Evolutionary conservation across 2,888 invertebrate genomes (phyloP).

Genomic region (Stenodema calcarata): DNA sequence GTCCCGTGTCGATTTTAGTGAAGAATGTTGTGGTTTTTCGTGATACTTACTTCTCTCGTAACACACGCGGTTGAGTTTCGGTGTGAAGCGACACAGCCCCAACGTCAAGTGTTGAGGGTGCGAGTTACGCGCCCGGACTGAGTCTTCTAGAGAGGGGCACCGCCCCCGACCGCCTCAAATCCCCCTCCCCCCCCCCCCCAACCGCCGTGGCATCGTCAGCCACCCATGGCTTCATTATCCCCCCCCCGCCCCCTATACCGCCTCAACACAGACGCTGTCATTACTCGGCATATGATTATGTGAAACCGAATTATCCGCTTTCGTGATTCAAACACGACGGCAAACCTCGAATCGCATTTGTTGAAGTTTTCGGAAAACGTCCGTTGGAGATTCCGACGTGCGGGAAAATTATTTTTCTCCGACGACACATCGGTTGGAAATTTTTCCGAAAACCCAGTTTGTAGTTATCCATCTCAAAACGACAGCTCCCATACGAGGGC

Average conservation of each 20-base stretch:
- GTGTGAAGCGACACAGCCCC: background rate
- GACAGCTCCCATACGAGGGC: too few relatives aligned
- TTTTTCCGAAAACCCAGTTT: too few relatives aligned
- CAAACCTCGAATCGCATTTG: background rate
- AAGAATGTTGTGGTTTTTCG: background rate
- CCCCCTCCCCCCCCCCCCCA: background rate
- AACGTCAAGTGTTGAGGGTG: background rate
- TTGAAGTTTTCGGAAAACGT: background rate
- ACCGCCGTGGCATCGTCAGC: too few relatives aligned
- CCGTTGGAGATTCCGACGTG: background rate
- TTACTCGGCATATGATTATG: background rate
- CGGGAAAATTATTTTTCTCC: too few relatives aligned
- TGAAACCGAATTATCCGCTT: slow-evolving; percentile 17
- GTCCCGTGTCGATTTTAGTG: too few relatives aligned
- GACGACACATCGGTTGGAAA: too few relatives aligned
- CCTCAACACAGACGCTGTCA: background rate
- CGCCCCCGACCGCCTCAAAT: slow-evolving; percentile 7
- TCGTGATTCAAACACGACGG: slow-evolving; percentile 5
- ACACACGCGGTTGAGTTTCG: slow-evolving; percentile 17
- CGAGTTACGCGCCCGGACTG: slow-evolving; percentile 38
- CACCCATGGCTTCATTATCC: slow-evolving; percentile 3
- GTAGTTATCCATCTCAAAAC: too few relatives aligned
- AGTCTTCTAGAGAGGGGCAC: background rate
- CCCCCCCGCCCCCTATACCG: background rate
- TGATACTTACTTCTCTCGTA: slow-evolving; percentile 22